Percentiles rank a stretch among this genome's conserved stretches.
Evolutionary conservation across 1,140 invertebrate species (phyloP).

Genomic region (Magallana angulata): DNA sequence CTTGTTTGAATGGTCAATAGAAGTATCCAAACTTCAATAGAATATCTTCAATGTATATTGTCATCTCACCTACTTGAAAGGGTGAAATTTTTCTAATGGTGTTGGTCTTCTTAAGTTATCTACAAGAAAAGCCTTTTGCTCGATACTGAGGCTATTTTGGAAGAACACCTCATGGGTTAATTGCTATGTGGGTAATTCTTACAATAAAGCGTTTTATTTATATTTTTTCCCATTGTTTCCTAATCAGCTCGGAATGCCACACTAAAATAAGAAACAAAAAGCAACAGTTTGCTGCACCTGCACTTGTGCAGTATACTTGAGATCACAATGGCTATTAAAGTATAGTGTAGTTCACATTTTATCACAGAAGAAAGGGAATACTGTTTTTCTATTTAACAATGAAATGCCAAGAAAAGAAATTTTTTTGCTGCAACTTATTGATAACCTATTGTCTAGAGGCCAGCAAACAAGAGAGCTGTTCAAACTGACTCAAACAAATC

Average conservation of each 20-base stretch:
- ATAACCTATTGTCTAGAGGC: constrained; percentile 16
- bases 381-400: constrained; percentile 3
- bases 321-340: constrained; percentile 30
- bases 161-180: neutral
- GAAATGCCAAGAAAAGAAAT: constrained; percentile 1
- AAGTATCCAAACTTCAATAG: no score
- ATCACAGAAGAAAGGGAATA: constrained; percentile 5
- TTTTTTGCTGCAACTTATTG: constrained; percentile 12
- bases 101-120: neutral
- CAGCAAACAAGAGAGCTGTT: neutral
- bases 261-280: constrained; percentile 20
- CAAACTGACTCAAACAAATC: neutral
- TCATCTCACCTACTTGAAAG: no score
- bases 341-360: neutral
- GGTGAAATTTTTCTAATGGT: no score
- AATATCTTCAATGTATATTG: no score
- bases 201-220: neutral
- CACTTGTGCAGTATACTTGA: constrained; percentile 22
- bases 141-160: neutral
- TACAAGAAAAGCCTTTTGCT: neutral
- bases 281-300: constrained; percentile 16
- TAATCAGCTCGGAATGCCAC: constrained; percentile 13
- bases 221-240: constrained; percentile 4
- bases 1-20: no score
- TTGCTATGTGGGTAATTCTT: neutral